phyloP scores from a whole-genome alignment of 2,888 invertebrate species.

The Melieria omissa region DNA sequence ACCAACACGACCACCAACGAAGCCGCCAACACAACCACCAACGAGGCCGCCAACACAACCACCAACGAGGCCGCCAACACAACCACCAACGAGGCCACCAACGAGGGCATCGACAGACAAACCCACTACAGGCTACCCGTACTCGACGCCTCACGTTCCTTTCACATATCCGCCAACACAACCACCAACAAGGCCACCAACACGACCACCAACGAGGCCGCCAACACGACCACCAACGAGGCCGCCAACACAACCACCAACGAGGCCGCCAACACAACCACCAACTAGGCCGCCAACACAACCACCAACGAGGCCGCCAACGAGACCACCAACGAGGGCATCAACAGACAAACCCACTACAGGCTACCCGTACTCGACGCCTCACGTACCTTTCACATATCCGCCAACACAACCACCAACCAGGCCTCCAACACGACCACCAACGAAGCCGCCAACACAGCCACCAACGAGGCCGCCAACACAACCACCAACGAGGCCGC shows the following conservation, averaged over 20 bases:
- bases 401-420: too few relatives aligned
- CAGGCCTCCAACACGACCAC: too few relatives aligned
- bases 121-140: constrained; percentile 34
- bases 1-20: too few relatives aligned
- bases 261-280: constrained; percentile 52
- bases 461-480: neutral
- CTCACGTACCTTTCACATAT: neutral
- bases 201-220: constrained; percentile 1
- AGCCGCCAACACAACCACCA: too few relatives aligned
- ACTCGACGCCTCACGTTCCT: constrained; percentile 33
- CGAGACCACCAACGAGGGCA: neutral
- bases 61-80: constrained; percentile 37
- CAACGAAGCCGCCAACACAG: rapidly evolving
- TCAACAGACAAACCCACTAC: too few relatives aligned
- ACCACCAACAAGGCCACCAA: too few relatives aligned
- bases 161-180: constrained; percentile 23
- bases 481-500: constrained; percentile 38
- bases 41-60: constrained; percentile 15
- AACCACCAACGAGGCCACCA: constrained; percentile 37
- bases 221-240: constrained; percentile 12
- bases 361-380: constrained; percentile 53
- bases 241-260: constrained; percentile 37
- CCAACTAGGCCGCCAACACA: too few relatives aligned
- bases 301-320: too few relatives aligned
- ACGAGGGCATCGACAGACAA: constrained; percentile 19